Conservation (phyloP, 2,113 vertebrate species). For the Trochalopteron elliotii region DNA sequence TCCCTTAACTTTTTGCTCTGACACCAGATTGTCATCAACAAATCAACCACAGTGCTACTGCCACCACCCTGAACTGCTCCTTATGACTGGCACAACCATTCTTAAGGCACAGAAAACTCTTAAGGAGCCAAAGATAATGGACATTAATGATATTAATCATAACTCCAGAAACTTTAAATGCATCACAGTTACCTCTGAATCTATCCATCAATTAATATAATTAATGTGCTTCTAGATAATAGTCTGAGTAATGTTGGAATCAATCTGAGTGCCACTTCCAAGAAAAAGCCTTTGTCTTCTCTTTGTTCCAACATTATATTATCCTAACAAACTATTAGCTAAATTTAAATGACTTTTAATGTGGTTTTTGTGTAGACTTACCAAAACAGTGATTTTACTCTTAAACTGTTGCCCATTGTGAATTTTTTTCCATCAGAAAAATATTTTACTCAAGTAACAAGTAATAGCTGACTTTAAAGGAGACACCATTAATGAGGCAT, state of each 20-base stretch:
- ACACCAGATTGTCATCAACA: background rate
- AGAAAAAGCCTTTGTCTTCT: background rate
- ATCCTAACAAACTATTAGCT: background rate
- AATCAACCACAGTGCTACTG: background rate
- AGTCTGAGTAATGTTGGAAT: background rate
- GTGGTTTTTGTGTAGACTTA: conserved; percentile 19
- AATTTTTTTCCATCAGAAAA: background rate
- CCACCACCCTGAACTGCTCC: background rate
- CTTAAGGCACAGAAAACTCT: background rate
- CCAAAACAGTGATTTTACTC: conserved; percentile 7
- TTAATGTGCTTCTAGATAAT: background rate
- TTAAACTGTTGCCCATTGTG: conserved; percentile 3
- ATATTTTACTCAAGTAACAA: background rate
- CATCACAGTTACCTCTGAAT: background rate
- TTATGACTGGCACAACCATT: background rate
- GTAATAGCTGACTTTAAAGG: background rate
- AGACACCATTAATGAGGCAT: background rate
- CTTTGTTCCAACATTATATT: background rate
- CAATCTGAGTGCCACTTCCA: background rate
- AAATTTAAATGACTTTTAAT: conserved; percentile 23
- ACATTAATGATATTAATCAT: background rate
- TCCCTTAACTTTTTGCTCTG: background rate
- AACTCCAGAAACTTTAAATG: background rate
- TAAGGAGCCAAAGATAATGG: background rate
- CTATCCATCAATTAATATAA: background rate